phyloP scores from a whole-genome alignment of 2,797 vertebrate species.

The Bradypodion pumilum region DNA sequence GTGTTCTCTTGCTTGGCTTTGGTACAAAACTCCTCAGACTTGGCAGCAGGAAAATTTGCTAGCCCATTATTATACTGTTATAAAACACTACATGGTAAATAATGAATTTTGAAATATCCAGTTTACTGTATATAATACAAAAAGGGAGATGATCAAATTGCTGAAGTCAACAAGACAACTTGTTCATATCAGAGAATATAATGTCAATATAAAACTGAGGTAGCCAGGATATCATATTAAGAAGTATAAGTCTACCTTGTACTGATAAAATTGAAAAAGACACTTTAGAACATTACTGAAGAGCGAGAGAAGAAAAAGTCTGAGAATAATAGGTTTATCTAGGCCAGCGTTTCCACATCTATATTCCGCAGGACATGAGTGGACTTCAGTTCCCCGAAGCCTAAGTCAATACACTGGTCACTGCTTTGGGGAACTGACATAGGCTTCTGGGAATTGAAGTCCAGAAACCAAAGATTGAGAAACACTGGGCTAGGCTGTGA shows the following conservation, averaged over 20 bases:
- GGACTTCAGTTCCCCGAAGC: no score
- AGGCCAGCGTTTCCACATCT: no score
- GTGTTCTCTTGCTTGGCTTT: background rate
- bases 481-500: no score
- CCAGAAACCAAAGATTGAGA: no score
- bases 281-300: no score
- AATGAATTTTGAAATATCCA: constrained; percentile 6
- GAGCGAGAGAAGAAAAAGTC: no score
- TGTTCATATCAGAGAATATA: background rate
- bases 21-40: background rate
- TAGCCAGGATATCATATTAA: background rate
- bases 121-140: background rate
- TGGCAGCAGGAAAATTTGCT: background rate
- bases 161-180: background rate
- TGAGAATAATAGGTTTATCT: no score
- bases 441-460: no score
- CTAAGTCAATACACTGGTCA: no score
- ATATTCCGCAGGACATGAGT: no score
- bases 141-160: background rate
- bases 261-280: no score
- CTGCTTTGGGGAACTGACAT: no score
- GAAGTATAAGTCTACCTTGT: background rate
- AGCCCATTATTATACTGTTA: background rate
- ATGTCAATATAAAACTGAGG: background rate
- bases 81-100: constrained; percentile 5